Base-by-base conservation (phyloP, 2,113 vertebrate genomes). In the Elaphurus davidianus region DNA sequence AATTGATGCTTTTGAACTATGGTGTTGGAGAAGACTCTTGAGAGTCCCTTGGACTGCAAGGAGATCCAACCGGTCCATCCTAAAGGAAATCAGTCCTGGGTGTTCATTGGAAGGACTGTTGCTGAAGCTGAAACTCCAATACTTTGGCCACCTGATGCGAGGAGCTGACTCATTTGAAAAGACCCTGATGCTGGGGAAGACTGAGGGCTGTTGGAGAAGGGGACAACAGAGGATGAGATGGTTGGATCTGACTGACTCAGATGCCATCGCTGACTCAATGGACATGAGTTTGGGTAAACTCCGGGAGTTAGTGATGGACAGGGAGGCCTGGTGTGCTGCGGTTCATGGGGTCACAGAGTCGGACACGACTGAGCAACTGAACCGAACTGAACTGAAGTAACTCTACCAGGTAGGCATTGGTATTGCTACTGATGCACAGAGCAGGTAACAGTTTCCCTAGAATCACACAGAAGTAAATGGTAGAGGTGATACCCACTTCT, bases 311-410 rank as follows among this genome's bases (percentile, higher is more conserved):
- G 62, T 64, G 33, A 64, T 64, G 16, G 62, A n/a, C 33, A 17
- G 8, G 33, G 30, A 4, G 62, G 62, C 7, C 4, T 9, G 62
- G 62, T 4, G 1, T 64, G 16, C 62, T 64, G 16, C 1, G 1
- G 3, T 64, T 64, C 33, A n/a, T n/a, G 62, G 15, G 33, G 62
- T n/a, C 15, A 0, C 33, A 64, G 16, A 64, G 1, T n/a, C 15
- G 0, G 62, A n/a, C 62, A 19, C 33, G 4, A n/a, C 62, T n/a
- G 33, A n/a, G 1, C 0, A 7, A 64, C 15, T 64, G 7, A 60
- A 30, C 60, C 14, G 3, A 60, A 60, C 59, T 14, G 27, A 64
- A 33, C 62, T 33, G 30, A 33, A 59, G 3, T 33, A 54, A 90
- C 5, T 87, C 54, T 81, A 15, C 36, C 54, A 67, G 5, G n/a